Conservation (phyloP, 1,140 invertebrate species). For the Drosophila malerkotliana region DNA sequence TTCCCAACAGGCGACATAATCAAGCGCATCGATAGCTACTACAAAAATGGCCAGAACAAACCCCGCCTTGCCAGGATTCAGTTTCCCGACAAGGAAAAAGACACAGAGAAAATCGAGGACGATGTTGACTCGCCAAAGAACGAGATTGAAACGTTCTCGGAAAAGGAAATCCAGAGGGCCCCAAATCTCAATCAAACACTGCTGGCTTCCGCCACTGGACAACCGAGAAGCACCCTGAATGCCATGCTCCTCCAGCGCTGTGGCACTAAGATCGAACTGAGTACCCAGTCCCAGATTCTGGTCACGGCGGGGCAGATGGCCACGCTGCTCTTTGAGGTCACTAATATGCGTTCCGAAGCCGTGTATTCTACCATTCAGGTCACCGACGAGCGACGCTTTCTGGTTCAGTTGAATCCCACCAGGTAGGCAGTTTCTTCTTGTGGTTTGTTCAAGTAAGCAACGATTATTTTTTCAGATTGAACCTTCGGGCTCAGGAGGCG, state of each 20-base stretch:
- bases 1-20: slow-evolving; percentile 69
- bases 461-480: slow-evolving; percentile 60
- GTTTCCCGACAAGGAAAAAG: slow-evolving; percentile 57
- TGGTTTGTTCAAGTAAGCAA: background rate
- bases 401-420: slow-evolving; percentile 84
- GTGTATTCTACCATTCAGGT: slow-evolving; percentile 85
- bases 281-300: slow-evolving; percentile 72
- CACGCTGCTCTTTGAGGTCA: slow-evolving; percentile 85
- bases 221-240: slow-evolving; percentile 47
- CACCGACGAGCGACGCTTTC: slow-evolving; percentile 85
- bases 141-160: slow-evolving; percentile 78
- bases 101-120: slow-evolving; percentile 43
- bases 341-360: slow-evolving; percentile 85
- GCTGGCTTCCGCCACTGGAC: slow-evolving; percentile 44
- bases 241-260: slow-evolving; percentile 67
- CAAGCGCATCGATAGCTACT: slow-evolving; percentile 76
- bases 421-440: slow-evolving; percentile 38
- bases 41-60: slow-evolving; percentile 33
- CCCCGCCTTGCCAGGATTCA: slow-evolving; percentile 49
- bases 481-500: slow-evolving; percentile 85
- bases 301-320: slow-evolving; percentile 66
- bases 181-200: slow-evolving; percentile 60
- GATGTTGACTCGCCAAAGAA: slow-evolving; percentile 60
- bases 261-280: slow-evolving; percentile 79
- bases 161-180: slow-evolving; percentile 58